A percentile compares a stretch with the other conserved stretches of the same genome.
Evolutionary conservation across 2,888 invertebrate species (phyloP).

Genomic region (Lithophane leautieri): DNA sequence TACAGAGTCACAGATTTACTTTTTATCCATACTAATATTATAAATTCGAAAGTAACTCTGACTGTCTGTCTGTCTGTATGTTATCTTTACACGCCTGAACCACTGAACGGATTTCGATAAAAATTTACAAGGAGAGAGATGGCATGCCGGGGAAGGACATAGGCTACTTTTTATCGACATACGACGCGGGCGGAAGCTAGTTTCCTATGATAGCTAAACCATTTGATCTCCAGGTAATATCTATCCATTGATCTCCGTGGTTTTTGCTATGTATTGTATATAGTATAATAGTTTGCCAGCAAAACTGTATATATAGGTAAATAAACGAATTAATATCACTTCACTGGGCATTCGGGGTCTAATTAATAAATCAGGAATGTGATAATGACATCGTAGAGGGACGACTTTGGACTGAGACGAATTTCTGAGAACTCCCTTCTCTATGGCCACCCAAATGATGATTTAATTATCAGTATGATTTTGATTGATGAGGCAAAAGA

Average conservation of each 20-base stretch:
- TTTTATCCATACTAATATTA: too few relatives aligned
- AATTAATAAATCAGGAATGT: constrained; percentile 90
- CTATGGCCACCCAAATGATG: constrained; percentile 91
- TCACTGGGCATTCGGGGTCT: constrained; percentile 73
- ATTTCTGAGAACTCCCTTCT: constrained; percentile 85
- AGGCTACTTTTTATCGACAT: too few relatives aligned
- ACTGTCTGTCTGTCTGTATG: too few relatives aligned
- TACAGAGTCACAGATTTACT: neutral
- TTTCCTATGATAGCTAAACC: neutral
- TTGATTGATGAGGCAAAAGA: constrained; percentile 90
- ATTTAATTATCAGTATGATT: constrained; percentile 91
- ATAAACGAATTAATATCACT: constrained; percentile 29
- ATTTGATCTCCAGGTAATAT: constrained; percentile 1
- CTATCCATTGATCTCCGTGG: neutral
- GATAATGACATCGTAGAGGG: constrained; percentile 81
- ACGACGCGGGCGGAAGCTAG: too few relatives aligned
- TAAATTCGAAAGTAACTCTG: too few relatives aligned
- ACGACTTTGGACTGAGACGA: constrained; percentile 67
- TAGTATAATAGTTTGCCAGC: constrained; percentile 21
- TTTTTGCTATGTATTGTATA: constrained; percentile 42
- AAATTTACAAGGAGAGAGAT: too few relatives aligned
- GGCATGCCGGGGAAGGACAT: too few relatives aligned
- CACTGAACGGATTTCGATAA: too few relatives aligned
- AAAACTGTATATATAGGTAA: constrained; percentile 6
- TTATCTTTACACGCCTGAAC: too few relatives aligned